These are phyloP conservation scores for Porites rus DNA, from an alignment of 92 coral and sea anemone genomes.

Conservation along the genomic window DNA sequence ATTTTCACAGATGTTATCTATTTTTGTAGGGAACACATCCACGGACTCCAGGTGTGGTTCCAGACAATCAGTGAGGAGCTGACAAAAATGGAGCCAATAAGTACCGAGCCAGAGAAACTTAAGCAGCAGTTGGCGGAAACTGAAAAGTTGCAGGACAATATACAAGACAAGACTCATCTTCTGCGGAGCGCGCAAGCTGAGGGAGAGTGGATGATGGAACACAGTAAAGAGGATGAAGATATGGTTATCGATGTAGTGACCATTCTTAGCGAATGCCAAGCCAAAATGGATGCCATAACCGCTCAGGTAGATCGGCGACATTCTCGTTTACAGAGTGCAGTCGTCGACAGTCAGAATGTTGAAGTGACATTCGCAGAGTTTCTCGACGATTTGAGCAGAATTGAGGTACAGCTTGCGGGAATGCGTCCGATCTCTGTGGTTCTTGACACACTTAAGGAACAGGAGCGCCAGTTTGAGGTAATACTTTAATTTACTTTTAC, in stretches of 20 bases:
- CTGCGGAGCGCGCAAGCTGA: constrained; percentile 84
- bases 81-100: constrained; percentile 86
- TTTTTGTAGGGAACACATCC: constrained; percentile 55
- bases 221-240: constrained; percentile 85
- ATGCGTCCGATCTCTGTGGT: constrained; percentile 97
- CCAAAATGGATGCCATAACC: constrained; percentile 87
- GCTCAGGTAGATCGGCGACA: constrained; percentile 88
- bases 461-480: constrained; percentile 94
- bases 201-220: constrained; percentile 92
- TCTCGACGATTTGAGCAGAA: constrained; percentile 83
- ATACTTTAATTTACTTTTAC: neutral
- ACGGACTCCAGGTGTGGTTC: constrained; percentile 86
- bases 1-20: no score
- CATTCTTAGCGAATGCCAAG: constrained; percentile 85
- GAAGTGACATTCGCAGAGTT: constrained; percentile 92
- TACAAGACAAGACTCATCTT: constrained; percentile 87
- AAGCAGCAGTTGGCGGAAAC: constrained; percentile 87
- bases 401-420: constrained; percentile 95
- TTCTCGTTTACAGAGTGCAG: constrained; percentile 84
- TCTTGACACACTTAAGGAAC: constrained; percentile 91
- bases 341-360: constrained; percentile 90
- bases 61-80: constrained; percentile 63
- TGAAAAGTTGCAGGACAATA: constrained; percentile 75
- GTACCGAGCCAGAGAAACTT: constrained; percentile 92
- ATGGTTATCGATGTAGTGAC: constrained; percentile 83